Evolutionary conservation across 2,888 invertebrate genomes (phyloP).

Genomic region (Trichogramma dendrolimi): DNA sequence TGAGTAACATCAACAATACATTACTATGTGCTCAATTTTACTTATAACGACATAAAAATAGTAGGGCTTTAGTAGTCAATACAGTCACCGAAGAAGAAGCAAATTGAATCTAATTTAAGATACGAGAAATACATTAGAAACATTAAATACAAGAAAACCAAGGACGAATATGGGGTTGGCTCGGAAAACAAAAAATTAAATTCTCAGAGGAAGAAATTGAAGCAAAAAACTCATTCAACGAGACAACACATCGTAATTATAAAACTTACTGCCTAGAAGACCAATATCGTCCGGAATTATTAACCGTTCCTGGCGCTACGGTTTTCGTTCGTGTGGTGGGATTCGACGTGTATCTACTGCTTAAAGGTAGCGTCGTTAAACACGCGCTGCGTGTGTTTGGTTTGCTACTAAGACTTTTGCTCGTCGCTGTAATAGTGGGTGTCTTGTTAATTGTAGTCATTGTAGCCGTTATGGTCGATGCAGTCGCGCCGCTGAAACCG

Average conservation of each 20-base stretch:
- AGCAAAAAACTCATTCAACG: neutral
- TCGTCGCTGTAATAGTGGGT: neutral
- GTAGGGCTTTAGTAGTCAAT: too few species aligned
- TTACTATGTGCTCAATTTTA: too few species aligned
- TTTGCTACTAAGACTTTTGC: neutral
- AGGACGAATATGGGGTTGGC: too few species aligned
- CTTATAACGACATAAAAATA: too few species aligned
- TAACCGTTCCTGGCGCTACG: slow-evolving; percentile 6
- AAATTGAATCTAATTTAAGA: too few species aligned
- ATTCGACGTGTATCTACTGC: slow-evolving; percentile 11
- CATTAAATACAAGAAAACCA: too few species aligned
- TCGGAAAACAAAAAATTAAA: too few species aligned
- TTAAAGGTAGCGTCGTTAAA: slow-evolving; percentile 15
- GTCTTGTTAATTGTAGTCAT: slow-evolving; percentile 11
- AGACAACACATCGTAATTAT: neutral
- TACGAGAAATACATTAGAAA: too few species aligned
- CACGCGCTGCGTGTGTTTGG: neutral
- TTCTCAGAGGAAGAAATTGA: too few species aligned
- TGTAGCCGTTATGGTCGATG: slow-evolving; percentile 23
- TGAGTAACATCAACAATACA: too few species aligned
- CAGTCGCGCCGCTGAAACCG: slow-evolving; percentile 1
- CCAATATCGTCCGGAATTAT: slow-evolving; percentile 39
- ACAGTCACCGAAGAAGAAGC: too few species aligned
- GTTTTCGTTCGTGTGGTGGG: slow-evolving; percentile 11
- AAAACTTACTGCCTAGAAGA: slow-evolving; percentile 27